A percentile compares a stretch with the other conserved stretches of the same genome.
phyloP scores from a whole-genome alignment of 2,797 vertebrate genomes.

The Cyclopterus lumpus region DNA sequence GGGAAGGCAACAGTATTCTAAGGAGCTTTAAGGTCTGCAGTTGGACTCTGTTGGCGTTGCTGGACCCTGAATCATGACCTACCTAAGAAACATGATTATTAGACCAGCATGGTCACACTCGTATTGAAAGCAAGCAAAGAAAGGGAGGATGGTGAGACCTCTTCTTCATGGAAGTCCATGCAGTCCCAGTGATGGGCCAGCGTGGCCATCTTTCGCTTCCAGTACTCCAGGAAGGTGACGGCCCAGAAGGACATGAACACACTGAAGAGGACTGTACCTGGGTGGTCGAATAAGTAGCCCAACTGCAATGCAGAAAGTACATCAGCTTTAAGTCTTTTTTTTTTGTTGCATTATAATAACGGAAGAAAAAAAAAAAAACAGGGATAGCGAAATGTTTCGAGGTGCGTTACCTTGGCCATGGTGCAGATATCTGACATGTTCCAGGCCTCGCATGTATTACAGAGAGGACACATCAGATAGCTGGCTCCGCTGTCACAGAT shows the following conservation, averaged over 20 bases:
- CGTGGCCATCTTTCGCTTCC: conserved; percentile 86
- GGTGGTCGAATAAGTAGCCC: conserved; percentile 87
- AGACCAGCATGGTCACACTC: neutral
- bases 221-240: conserved; percentile 87
- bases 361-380: neutral
- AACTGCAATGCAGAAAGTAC: conserved; percentile 66
- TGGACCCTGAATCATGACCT: neutral
- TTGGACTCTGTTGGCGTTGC: neutral
- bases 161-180: conserved; percentile 87
- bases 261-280: conserved; percentile 86
- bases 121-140: neutral
- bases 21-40: neutral
- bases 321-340: neutral
- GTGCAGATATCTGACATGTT: conserved; percentile 88
- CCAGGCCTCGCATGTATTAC: conserved; percentile 85
- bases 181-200: conserved; percentile 88
- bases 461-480: conserved; percentile 87
- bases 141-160: conserved; percentile 63
- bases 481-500: conserved; percentile 79
- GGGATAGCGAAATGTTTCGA: neutral
- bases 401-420: conserved; percentile 84
- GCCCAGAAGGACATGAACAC: conserved; percentile 90
- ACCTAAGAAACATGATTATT: neutral
- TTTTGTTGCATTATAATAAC: neutral
- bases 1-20: neutral